Evolutionary conservation across 2,113 vertebrate species (phyloP).

Genomic region (Propithecus coquereli): DNA sequence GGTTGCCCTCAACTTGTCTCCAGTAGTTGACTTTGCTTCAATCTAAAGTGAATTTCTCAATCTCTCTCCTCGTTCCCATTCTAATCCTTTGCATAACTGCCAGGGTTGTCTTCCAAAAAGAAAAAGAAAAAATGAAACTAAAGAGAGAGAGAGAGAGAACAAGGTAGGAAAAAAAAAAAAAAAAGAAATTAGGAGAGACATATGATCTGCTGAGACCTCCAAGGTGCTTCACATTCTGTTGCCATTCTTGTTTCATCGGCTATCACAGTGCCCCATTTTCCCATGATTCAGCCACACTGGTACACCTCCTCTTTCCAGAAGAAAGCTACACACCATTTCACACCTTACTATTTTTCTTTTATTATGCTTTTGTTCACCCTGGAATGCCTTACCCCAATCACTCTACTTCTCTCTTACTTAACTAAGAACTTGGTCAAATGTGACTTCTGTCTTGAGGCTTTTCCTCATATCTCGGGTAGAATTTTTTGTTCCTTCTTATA

Average conservation of each 20-base stretch:
- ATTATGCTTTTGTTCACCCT: neutral
- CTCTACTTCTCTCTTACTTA: neutral
- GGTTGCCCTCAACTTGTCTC: neutral
- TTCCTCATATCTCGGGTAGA: neutral
- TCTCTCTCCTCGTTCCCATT: neutral
- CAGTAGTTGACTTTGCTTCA: neutral
- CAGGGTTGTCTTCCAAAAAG: neutral
- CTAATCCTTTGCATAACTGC: neutral
- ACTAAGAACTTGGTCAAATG: neutral
- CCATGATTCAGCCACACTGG: neutral
- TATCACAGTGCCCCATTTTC: rapidly evolving
- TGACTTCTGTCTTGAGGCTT: neutral
- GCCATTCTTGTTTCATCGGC: neutral
- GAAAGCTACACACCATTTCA: neutral
- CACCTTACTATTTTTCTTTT: neutral
- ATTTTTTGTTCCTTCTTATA: neutral
- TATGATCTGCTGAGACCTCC: neutral
- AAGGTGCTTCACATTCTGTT: neutral
- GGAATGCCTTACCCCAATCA: neutral
- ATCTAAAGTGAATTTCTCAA: neutral
- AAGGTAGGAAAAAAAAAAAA: neutral
- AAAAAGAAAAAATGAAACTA: neutral
- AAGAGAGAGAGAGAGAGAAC: neutral
- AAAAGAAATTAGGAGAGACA: neutral
- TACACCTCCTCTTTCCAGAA: neutral